Evolutionary conservation across 2,888 invertebrate genomes (phyloP).

Genomic region (Athalia cordata): DNA sequence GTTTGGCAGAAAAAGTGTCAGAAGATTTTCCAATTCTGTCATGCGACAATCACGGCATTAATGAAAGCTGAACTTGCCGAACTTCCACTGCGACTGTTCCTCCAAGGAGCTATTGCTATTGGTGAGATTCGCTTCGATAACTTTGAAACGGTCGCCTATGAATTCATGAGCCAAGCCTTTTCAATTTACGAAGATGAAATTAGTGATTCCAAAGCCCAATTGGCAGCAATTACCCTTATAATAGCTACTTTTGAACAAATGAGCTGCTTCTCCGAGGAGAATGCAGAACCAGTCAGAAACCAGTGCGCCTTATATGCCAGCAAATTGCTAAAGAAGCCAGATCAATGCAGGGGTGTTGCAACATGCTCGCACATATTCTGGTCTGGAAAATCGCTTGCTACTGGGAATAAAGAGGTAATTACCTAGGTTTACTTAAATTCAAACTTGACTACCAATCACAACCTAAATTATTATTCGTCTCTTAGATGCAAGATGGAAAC

Average conservation of each 20-base stretch:
- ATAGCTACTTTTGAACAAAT: conserved; percentile 97
- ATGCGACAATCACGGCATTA: conserved; percentile 94
- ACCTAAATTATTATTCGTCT: not conserved
- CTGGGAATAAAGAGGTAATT: conserved; percentile 73
- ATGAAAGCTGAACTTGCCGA: conserved; percentile 97
- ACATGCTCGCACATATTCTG: conserved; percentile 97
- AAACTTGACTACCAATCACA: conserved; percentile 57
- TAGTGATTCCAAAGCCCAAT: conserved; percentile 96
- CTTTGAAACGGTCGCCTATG: conserved; percentile 98
- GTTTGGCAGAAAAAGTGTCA: conserved; percentile 99
- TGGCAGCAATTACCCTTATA: conserved; percentile 96
- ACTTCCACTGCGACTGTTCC: conserved; percentile 92
- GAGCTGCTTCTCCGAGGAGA: conserved; percentile 96
- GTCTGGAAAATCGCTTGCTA: conserved; percentile 84
- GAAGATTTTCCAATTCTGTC: conserved; percentile 98
- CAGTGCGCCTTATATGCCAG: conserved; percentile 97
- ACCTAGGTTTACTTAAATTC: not conserved
- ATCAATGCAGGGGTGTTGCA: conserved; percentile 96
- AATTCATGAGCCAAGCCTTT: conserved; percentile 97
- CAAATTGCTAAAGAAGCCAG: conserved; percentile 97
- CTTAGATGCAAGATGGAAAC: conserved; percentile 89
- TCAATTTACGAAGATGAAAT: conserved; percentile 99
- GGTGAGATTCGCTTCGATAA: conserved; percentile 95
- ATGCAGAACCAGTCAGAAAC: conserved; percentile 95
- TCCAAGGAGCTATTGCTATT: conserved; percentile 96